These are phyloP conservation scores for Ips typographus DNA, from an alignment of 1,140 invertebrate species.

Conservation along the genomic window DNA sequence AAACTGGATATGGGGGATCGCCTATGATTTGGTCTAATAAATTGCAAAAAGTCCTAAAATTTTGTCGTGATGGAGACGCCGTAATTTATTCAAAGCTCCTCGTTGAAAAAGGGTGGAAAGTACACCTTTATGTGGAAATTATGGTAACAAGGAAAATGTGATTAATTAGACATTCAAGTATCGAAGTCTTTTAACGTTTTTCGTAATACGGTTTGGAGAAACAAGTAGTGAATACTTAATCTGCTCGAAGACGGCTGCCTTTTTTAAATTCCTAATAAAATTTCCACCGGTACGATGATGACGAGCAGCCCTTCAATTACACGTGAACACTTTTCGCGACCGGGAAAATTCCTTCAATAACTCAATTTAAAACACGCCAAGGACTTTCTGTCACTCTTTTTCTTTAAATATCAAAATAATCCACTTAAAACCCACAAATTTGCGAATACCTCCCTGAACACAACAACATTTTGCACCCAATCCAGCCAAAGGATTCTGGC, in stretches of 20 bases:
- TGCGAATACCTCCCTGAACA: background rate
- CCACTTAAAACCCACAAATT: background rate
- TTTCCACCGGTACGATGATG: slow-evolving; percentile 36
- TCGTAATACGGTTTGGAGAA: slow-evolving; percentile 43
- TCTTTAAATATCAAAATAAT: background rate
- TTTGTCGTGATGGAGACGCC: too few relatives aligned
- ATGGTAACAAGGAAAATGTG: slow-evolving; percentile 45
- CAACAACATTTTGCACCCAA: background rate
- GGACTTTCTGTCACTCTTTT: background rate
- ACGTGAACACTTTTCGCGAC: slow-evolving; percentile 25
- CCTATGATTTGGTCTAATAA: background rate
- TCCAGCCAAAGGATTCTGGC: background rate
- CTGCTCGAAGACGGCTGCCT: slow-evolving; percentile 37
- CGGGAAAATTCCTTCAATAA: slow-evolving; percentile 10
- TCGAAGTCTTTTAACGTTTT: slow-evolving; percentile 50
- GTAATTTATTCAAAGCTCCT: slow-evolving; percentile 4
- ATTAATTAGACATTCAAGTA: slow-evolving; percentile 50
- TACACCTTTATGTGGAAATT: slow-evolving; percentile 38
- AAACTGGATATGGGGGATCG: background rate
- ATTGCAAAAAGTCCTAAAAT: too few relatives aligned
- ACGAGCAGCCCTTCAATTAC: slow-evolving; percentile 27
- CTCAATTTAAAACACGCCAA: slow-evolving; percentile 7
- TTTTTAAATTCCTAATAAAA: slow-evolving; percentile 41
- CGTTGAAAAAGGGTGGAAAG: slow-evolving; percentile 24
- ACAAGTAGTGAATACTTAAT: slow-evolving; percentile 50